phyloP scores from a whole-genome alignment of 2,797 vertebrate genomes.

The Rhinella marina region DNA sequence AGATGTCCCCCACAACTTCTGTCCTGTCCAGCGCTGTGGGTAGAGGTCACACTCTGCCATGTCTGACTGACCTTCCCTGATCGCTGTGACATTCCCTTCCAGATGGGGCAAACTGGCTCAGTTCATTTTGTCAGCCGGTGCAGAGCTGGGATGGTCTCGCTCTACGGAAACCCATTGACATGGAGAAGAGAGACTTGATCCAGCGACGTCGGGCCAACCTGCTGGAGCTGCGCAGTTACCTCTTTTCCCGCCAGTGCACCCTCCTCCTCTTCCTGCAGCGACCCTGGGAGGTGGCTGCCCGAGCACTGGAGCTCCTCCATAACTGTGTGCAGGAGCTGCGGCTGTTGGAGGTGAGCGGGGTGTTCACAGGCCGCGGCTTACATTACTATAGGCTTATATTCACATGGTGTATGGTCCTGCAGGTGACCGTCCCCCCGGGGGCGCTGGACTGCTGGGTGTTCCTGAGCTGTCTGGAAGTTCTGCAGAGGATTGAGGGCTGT shows the following conservation, averaged over 20 bases:
- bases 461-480: conserved; percentile 95
- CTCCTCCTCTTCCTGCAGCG: conserved; percentile 94
- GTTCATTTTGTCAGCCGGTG: conserved; percentile 94
- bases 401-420: conserved; percentile 25
- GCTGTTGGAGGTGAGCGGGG: conserved; percentile 86
- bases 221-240: conserved; percentile 93
- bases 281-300: conserved; percentile 95
- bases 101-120: conserved; percentile 98
- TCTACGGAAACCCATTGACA: conserved; percentile 94
- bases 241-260: conserved; percentile 97
- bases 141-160: conserved; percentile 91
- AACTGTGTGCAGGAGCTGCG: conserved; percentile 96
- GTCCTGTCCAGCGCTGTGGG: neutral
- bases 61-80: neutral
- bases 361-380: too few relatives aligned
- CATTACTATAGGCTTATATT: neutral
- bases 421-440: conserved; percentile 91
- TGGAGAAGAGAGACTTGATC: conserved; percentile 95
- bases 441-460: conserved; percentile 98
- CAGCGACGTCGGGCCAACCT: conserved; percentile 90
- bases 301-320: conserved; percentile 94
- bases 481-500: conserved; percentile 96
- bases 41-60: neutral
- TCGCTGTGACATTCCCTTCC: neutral
- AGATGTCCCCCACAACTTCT: too few relatives aligned